These are phyloP conservation scores for Leucozona laternaria DNA, from an alignment of 2,888 invertebrate genomes.

Conservation along the genomic window DNA sequence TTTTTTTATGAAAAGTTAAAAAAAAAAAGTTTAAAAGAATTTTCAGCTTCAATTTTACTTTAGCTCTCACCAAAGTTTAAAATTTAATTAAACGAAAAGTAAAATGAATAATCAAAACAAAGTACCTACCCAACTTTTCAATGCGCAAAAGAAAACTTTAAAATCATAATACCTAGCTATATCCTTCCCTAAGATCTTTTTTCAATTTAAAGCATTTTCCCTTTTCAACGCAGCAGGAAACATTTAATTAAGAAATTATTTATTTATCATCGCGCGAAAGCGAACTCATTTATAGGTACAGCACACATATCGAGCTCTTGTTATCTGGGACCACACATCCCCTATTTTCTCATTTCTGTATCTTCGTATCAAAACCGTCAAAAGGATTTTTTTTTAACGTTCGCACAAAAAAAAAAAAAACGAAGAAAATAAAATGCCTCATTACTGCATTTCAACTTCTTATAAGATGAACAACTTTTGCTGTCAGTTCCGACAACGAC, in stretches of 20 bases:
- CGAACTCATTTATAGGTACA: background rate
- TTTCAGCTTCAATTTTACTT: too few species aligned
- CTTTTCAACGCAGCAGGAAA: constrained; percentile 11
- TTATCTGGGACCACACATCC: constrained; percentile 2
- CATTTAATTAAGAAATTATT: constrained; percentile 42
- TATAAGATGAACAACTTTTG: constrained; percentile 43
- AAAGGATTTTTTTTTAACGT: constrained; percentile 31
- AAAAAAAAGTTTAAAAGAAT: too few species aligned
- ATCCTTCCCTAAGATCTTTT: background rate
- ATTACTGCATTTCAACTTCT: constrained; percentile 40
- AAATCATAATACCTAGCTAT: background rate
- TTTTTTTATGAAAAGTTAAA: too few species aligned
- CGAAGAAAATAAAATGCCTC: constrained; percentile 39
- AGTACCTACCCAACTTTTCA: background rate
- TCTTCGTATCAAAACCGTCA: constrained; percentile 1
- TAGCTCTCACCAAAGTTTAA: too few species aligned
- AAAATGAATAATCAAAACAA: too few species aligned
- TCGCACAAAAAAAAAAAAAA: background rate
- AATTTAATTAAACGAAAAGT: too few species aligned
- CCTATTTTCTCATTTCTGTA: background rate
- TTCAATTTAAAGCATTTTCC: background rate
- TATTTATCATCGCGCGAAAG: constrained; percentile 22
- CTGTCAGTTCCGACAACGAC: background rate
- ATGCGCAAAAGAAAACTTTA: background rate
- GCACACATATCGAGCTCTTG: background rate